phyloP scores from a whole-genome alignment of 2,888 invertebrate genomes.

The Lissocephala sabroskyi region DNA sequence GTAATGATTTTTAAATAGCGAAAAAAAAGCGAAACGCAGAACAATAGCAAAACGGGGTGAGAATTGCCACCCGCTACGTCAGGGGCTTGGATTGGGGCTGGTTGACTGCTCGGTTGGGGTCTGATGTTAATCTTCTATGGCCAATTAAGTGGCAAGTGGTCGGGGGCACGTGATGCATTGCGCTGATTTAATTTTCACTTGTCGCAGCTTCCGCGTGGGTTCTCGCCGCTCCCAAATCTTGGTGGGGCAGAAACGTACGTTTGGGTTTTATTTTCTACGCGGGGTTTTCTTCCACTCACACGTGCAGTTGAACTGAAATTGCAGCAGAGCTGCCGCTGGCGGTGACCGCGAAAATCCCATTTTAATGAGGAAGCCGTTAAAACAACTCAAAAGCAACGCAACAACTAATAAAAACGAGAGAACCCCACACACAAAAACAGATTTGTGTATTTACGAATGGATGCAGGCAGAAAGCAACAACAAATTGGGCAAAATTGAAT shows the following conservation, averaged over 20 bases:
- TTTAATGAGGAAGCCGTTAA: slow-evolving; percentile 52
- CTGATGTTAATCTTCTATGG: neutral
- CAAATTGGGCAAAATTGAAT: too few relatives aligned
- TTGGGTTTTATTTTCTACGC: too few relatives aligned
- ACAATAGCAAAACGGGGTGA: neutral
- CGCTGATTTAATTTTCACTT: too few relatives aligned
- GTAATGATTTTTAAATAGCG: slow-evolving; percentile 2
- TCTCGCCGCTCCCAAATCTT: too few relatives aligned
- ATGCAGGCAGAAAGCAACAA: slow-evolving; percentile 4
- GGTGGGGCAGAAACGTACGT: too few relatives aligned
- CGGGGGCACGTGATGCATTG: neutral
- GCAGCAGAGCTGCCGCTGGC: slow-evolving; percentile 16
- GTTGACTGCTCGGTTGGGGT: too few relatives aligned
- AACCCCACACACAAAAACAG: too few relatives aligned
- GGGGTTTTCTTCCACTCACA: neutral
- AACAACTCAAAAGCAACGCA: slow-evolving; percentile 21
- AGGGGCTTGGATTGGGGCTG: too few relatives aligned
- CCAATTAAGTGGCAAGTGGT: neutral
- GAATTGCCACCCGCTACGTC: too few relatives aligned
- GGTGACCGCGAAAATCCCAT: slow-evolving; percentile 23
- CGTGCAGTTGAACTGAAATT: slow-evolving; percentile 11
- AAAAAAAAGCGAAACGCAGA: neutral
- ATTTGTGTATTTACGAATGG: slow-evolving; percentile 30
- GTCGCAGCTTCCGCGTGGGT: too few relatives aligned
- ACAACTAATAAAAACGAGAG: too few relatives aligned